Percentiles rank a stretch among this genome's conserved stretches.
These are phyloP conservation scores for Poeciliopsis prolifica DNA, from an alignment of 2,113 vertebrate species.

Conservation along the genomic window DNA sequence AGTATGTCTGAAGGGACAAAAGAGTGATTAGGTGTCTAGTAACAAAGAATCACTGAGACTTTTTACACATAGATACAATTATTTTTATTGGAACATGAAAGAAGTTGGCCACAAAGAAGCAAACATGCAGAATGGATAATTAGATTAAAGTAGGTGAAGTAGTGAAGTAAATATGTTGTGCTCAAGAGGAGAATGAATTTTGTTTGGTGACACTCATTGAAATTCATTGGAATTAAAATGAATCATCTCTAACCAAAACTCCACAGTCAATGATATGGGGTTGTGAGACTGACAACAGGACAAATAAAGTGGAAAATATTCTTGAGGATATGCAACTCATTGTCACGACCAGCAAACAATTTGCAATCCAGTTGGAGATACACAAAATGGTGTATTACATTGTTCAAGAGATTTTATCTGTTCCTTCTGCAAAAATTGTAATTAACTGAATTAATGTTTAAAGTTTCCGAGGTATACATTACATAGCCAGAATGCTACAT, in stretches of 20 bases:
- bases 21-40: no score
- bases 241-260: not conserved
- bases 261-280: not conserved
- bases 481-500: not conserved
- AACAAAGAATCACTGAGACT: no score
- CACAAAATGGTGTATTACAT: no score
- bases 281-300: not conserved
- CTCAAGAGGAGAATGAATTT: no score
- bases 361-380: no score
- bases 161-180: no score
- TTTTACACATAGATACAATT: no score
- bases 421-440: not conserved
- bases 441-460: not conserved
- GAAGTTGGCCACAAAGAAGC: no score
- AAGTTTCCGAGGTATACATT: not conserved
- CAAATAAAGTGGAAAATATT: not conserved
- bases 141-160: no score
- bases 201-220: not conserved
- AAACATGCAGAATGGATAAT: no score
- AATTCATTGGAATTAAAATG: not conserved
- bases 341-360: not conserved
- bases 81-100: no score
- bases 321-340: not conserved
- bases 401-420: not conserved
- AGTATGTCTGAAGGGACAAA: no score